Evolutionary conservation across 2,888 invertebrate genomes (phyloP).

Genomic region (Lepidocyrtinus sp.): DNA sequence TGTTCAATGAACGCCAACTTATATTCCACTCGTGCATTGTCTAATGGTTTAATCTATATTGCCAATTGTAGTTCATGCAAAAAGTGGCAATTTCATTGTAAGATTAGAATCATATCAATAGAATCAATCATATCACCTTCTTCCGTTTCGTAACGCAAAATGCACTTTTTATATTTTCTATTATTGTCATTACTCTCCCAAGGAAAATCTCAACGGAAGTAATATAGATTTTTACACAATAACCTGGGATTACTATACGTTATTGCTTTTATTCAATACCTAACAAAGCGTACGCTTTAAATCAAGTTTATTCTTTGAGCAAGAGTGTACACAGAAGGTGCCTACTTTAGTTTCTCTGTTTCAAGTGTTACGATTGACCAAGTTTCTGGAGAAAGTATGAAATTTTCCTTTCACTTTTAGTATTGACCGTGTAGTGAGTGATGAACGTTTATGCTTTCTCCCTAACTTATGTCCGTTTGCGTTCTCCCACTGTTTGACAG

Average conservation of each 20-base stretch:
- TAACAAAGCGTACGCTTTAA: no score
- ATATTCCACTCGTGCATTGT: neutral
- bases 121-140: conserved; percentile 53
- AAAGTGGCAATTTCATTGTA: conserved; percentile 9
- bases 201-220: neutral
- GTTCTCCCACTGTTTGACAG: conserved; percentile 54
- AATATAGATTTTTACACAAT: neutral
- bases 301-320: neutral
- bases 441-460: neutral
- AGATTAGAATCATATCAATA: conserved; percentile 56
- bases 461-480: neutral
- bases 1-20: conserved; percentile 38
- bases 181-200: neutral
- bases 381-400: conserved; percentile 41
- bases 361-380: conserved; percentile 58
- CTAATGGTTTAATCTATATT: neutral
- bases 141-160: conserved; percentile 32
- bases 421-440: neutral
- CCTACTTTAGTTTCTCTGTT: conserved; percentile 8
- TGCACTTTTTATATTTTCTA: neutral
- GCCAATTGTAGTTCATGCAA: conserved; percentile 7
- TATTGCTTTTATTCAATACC: conserved; percentile 9
- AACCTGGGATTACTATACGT: neutral
- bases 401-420: conserved; percentile 18
- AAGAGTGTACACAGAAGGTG: neutral